Evolutionary conservation across 2,113 vertebrate genomes (phyloP).

Genomic region (Microcebus jonahi): DNA sequence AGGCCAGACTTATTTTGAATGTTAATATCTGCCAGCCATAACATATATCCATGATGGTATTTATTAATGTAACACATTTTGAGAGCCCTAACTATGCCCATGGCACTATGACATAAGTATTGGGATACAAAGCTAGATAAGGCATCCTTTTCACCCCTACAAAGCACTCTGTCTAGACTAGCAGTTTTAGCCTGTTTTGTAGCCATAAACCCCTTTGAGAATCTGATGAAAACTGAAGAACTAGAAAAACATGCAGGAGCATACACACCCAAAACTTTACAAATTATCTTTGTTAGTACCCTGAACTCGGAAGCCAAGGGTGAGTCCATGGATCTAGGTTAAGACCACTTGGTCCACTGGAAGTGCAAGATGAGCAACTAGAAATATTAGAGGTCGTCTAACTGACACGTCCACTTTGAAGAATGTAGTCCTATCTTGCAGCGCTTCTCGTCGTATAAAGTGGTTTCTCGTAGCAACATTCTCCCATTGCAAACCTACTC

Average conservation of each 20-base stretch:
- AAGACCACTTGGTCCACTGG: neutral
- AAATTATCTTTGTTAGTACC: neutral
- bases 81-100: neutral
- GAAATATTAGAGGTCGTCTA: neutral
- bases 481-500: neutral
- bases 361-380: neutral
- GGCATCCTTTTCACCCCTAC: rapidly evolving
- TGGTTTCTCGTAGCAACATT: neutral
- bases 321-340: neutral
- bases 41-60: neutral
- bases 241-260: neutral
- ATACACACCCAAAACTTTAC: neutral
- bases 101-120: neutral
- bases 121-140: neutral
- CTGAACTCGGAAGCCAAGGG: neutral
- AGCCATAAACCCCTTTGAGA: neutral
- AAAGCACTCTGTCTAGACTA: neutral
- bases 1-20: slow-evolving; percentile 9
- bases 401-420: neutral
- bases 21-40: slow-evolving; percentile 18
- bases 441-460: neutral
- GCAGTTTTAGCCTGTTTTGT: neutral
- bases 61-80: neutral
- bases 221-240: slow-evolving; percentile 18
- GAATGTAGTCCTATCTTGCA: neutral